Evolutionary conservation across 2,888 invertebrate genomes (phyloP).

Genomic region (Pachliopta kotzebuea): DNA sequence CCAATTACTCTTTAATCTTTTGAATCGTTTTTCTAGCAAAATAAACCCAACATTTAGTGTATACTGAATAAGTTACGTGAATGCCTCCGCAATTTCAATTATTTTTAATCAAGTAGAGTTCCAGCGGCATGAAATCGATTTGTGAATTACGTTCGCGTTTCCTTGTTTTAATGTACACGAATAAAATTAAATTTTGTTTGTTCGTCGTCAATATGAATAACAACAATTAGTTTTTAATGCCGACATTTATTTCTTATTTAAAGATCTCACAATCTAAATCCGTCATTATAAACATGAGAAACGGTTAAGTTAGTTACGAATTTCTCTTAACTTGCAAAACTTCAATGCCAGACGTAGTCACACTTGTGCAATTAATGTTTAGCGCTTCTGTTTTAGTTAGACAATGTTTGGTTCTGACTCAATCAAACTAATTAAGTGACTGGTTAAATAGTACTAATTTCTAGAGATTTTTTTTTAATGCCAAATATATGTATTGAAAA

Average conservation of each 20-base stretch:
- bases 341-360: neutral
- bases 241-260: neutral
- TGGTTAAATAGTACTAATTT: neutral
- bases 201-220: neutral
- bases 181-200: neutral
- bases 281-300: conserved; percentile 1
- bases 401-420: conserved; percentile 1
- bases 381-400: neutral
- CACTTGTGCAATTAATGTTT: conserved; percentile 1
- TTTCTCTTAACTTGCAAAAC: conserved; percentile 4
- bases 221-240: neutral
- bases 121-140: conserved; percentile 21
- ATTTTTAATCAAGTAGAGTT: conserved; percentile 16
- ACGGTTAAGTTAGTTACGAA: conserved; percentile 1
- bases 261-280: neutral
- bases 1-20: conserved; percentile 10
- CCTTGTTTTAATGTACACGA: neutral
- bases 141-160: neutral
- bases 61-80: conserved; percentile 10
- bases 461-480: too few species aligned
- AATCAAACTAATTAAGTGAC: neutral
- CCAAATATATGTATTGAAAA: too few species aligned
- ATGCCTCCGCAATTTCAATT: conserved; percentile 6
- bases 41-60: conserved; percentile 7
- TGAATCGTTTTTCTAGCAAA: conserved; percentile 6